These are phyloP conservation scores for Arctia plantaginis DNA, from an alignment of 2,888 invertebrate genomes.

Conservation along the genomic window DNA sequence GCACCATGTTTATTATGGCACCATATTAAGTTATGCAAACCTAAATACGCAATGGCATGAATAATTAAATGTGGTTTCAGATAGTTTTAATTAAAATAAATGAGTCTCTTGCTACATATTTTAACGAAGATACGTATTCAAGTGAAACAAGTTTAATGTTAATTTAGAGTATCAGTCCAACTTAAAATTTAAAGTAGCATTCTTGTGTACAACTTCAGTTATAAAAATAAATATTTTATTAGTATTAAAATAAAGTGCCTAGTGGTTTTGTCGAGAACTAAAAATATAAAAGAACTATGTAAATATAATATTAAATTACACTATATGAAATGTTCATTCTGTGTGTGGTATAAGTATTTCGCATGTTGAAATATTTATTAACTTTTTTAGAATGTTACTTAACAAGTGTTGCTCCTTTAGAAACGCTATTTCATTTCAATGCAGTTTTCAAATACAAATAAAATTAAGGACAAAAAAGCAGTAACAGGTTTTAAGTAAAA, in stretches of 20 bases:
- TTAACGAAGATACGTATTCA: slow-evolving; percentile 10
- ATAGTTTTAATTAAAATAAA: slow-evolving; percentile 2
- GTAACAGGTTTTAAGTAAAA: slow-evolving; percentile 17
- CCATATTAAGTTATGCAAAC: neutral
- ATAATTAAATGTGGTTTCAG: neutral
- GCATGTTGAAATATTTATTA: neutral
- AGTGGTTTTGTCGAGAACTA: neutral
- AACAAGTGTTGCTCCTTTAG: neutral
- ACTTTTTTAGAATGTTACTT: no score
- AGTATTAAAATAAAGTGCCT: neutral
- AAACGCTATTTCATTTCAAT: neutral
- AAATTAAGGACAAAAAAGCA: neutral
- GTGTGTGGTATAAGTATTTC: neutral
- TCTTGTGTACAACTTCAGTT: neutral
- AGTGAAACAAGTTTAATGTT: slow-evolving; percentile 20
- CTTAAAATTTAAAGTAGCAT: neutral
- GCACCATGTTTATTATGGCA: no score
- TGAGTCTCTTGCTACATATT: neutral
- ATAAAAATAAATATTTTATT: neutral
- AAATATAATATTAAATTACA: neutral
- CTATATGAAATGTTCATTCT: neutral
- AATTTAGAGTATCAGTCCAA: slow-evolving; percentile 20
- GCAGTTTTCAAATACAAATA: neutral
- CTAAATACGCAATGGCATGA: neutral
- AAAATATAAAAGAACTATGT: neutral